Evolutionary conservation across 2,113 vertebrate genomes (phyloP).

Genomic region (Mesitornis unicolor): DNA sequence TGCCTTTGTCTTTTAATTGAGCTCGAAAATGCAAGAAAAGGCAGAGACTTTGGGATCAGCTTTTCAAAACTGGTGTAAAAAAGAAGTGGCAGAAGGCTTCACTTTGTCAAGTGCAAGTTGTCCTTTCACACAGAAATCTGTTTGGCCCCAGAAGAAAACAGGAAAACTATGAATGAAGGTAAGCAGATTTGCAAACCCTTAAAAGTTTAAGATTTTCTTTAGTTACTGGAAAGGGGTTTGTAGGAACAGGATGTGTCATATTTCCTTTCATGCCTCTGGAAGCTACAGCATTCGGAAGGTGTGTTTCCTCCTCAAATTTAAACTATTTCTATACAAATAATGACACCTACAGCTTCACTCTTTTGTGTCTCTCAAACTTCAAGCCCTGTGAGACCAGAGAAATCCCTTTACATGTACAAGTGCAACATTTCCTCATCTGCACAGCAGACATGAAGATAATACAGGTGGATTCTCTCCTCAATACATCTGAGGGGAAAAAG

Average conservation of each 20-base stretch:
- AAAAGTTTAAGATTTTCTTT: neutral
- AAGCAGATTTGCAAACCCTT: neutral
- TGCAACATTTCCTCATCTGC: neutral
- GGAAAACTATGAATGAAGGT: conserved; percentile 26
- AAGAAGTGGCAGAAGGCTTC: neutral
- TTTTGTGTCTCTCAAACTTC: neutral
- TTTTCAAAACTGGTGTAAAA: neutral
- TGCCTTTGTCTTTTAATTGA: neutral
- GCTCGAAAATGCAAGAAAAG: neutral
- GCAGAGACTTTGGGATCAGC: neutral
- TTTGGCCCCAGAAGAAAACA: conserved; percentile 23
- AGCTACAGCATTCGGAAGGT: neutral
- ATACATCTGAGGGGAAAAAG: neutral
- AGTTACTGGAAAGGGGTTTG: conserved; percentile 9
- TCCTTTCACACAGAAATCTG: conserved; percentile 55
- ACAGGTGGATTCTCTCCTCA: neutral
- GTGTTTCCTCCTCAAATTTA: neutral
- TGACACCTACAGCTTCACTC: neutral
- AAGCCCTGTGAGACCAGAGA: neutral
- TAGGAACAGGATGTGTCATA: neutral
- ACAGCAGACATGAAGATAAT: neutral
- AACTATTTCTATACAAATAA: neutral
- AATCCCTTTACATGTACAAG: neutral
- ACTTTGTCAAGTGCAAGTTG: neutral
- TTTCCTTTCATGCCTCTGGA: conserved; percentile 29